Conservation (phyloP, 2,113 vertebrate genomes). For the Leptobrachium leishanense region DNA sequence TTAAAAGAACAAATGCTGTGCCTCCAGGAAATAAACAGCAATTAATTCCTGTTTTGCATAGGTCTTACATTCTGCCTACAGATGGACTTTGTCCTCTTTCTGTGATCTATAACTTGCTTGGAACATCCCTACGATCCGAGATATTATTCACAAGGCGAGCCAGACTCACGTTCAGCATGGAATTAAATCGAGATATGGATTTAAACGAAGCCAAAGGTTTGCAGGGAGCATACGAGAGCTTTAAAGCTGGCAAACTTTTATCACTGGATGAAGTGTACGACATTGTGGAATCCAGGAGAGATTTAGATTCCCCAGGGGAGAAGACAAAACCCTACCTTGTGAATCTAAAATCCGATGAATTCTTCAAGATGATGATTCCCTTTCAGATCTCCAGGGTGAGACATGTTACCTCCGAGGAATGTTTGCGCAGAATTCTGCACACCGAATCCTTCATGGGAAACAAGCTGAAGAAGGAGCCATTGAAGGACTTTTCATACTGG, state of each 20-base stretch:
- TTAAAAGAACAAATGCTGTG: too few relatives aligned
- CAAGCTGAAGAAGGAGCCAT: not conserved
- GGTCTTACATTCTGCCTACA: too few relatives aligned
- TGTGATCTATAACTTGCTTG: too few relatives aligned
- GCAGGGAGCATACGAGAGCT: not conserved
- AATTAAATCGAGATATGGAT: not conserved
- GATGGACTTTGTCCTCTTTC: too few relatives aligned
- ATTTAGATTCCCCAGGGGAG: not conserved
- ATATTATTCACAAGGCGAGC: too few relatives aligned
- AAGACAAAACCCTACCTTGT: not conserved
- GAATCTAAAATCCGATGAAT: not conserved
- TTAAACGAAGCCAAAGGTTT: not conserved
- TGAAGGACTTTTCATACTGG: conserved; percentile 1
- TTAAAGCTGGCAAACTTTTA: not conserved
- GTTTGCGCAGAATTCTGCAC: not conserved
- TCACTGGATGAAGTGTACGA: not conserved
- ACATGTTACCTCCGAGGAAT: not conserved
- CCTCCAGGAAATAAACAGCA: too few relatives aligned
- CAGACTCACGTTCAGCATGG: not conserved
- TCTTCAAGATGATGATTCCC: not conserved
- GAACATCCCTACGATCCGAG: too few relatives aligned
- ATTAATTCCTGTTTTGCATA: too few relatives aligned
- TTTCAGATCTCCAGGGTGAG: not conserved
- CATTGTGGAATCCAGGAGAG: too few relatives aligned
- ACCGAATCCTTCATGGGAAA: not conserved